A percentile compares a stretch with the other conserved stretches of the same genome.
phyloP scores from a whole-genome alignment of 2,113 vertebrate genomes.

The Asarcornis scutulata region DNA sequence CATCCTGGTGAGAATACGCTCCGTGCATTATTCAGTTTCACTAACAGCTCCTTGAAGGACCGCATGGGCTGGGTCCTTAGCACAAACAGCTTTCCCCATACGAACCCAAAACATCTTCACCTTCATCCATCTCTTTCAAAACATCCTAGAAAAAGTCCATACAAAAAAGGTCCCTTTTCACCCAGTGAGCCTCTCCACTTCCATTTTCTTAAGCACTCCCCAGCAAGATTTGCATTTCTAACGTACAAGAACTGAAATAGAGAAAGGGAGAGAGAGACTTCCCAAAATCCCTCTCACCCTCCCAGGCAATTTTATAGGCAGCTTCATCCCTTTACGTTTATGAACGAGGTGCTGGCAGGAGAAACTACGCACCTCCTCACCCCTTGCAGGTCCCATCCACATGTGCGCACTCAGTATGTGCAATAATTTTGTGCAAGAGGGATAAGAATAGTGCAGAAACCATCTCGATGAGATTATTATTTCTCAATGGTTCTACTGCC shows the following conservation, averaged over 20 bases:
- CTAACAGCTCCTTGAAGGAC: not conserved
- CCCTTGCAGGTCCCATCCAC: not conserved
- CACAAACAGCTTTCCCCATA: not conserved
- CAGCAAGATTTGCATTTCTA: not conserved
- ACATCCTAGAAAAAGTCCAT: not conserved
- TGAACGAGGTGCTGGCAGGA: not conserved
- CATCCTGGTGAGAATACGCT: not conserved
- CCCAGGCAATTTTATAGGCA: not conserved
- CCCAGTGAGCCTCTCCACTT: not conserved
- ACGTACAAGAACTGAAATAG: not conserved
- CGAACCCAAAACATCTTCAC: not conserved
- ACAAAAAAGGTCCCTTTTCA: not conserved
- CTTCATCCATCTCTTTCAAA: not conserved
- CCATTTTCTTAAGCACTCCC: not conserved
- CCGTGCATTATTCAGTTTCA: not conserved
- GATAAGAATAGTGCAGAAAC: not conserved
- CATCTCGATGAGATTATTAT: conserved; percentile 7
- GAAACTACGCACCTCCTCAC: not conserved
- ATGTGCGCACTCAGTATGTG: not conserved
- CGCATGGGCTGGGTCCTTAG: not conserved
- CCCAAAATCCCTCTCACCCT: not conserved
- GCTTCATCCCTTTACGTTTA: not conserved
- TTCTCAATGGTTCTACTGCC: not conserved
- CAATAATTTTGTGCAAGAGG: not conserved
- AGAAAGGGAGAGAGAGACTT: not conserved